Percentiles rank a stretch among this genome's conserved stretches.
Evolutionary conservation across 2,888 invertebrate genomes (phyloP).

Genomic region (Netelia melanura): DNA sequence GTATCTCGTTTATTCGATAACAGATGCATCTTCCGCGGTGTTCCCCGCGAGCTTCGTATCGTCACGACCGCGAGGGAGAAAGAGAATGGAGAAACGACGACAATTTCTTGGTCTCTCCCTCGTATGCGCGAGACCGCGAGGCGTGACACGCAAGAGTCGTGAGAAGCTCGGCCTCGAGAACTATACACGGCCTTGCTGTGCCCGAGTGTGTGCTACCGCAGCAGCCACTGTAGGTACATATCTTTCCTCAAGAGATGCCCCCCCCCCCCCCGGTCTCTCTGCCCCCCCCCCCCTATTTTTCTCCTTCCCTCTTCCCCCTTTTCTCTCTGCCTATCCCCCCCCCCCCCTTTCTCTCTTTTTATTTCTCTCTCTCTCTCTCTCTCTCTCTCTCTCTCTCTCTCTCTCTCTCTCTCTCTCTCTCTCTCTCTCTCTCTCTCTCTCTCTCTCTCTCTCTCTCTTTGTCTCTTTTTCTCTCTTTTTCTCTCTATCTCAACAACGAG

Average conservation of each 20-base stretch:
- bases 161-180: conserved; percentile 67
- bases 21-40: conserved; percentile 6
- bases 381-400: too few species aligned
- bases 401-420: too few species aligned
- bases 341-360: too few species aligned
- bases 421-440: too few species aligned
- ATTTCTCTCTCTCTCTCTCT: neutral
- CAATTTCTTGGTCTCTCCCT: neutral
- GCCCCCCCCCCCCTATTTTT: too few species aligned
- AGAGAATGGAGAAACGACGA: neutral
- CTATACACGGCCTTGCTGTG: conserved; percentile 54
- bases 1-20: neutral
- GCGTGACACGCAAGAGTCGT: conserved; percentile 70
- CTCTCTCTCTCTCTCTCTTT: too few species aligned
- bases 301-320: too few species aligned
- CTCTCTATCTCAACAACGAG: neutral
- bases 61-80: neutral
- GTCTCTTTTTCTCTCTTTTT: neutral
- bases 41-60: neutral
- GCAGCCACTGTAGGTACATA: conserved; percentile 26
- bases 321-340: too few species aligned
- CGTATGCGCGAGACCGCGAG: conserved; percentile 45
- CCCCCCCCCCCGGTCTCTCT: neutral
- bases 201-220: conserved; percentile 43
- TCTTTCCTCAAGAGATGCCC: neutral